Percentiles rank a stretch among this genome's conserved stretches.
Evolutionary conservation across 2,113 vertebrate species (phyloP).

Genomic region (Megaceryle torquata): DNA sequence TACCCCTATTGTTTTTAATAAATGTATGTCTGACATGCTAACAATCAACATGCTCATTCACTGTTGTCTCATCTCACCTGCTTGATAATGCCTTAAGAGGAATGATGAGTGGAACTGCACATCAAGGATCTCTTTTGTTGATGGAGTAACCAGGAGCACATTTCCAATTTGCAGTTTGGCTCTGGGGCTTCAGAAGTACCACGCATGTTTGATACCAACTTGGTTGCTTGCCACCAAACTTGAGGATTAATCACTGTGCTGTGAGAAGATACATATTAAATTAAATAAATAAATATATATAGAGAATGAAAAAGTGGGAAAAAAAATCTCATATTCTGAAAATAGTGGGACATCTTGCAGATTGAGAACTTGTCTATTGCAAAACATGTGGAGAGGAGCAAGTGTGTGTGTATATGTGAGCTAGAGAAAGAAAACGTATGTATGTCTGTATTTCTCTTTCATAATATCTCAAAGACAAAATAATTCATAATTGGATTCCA

Average conservation of each 20-base stretch:
- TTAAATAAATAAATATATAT: not conserved
- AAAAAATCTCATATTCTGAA: not conserved
- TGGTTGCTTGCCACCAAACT: conserved; percentile 35
- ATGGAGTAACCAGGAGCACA: conserved; percentile 9
- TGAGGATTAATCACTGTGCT: conserved; percentile 15
- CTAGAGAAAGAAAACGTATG: not conserved
- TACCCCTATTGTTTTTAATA: conserved; percentile 64
- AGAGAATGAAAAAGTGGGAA: not conserved
- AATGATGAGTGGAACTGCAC: conserved; percentile 57
- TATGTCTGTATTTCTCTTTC: not conserved
- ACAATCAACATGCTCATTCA: conserved; percentile 54
- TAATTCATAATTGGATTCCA: not conserved
- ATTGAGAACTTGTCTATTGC: not conserved
- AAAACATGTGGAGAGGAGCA: not conserved
- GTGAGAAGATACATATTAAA: not conserved
- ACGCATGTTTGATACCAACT: conserved; percentile 23
- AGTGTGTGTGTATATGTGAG: not conserved
- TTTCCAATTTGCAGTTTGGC: conserved; percentile 72
- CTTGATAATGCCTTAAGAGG: conserved; percentile 55
- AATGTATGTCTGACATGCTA: conserved; percentile 57
- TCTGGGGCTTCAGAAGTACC: conserved; percentile 47
- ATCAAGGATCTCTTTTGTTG: conserved; percentile 63
- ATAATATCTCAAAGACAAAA: not conserved
- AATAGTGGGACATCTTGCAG: not conserved
- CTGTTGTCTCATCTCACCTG: conserved; percentile 68